A percentile compares a stretch with the other conserved stretches of the same genome.
Conservation (phyloP, 2,797 vertebrate species). For the Gypaetus barbatus region DNA sequence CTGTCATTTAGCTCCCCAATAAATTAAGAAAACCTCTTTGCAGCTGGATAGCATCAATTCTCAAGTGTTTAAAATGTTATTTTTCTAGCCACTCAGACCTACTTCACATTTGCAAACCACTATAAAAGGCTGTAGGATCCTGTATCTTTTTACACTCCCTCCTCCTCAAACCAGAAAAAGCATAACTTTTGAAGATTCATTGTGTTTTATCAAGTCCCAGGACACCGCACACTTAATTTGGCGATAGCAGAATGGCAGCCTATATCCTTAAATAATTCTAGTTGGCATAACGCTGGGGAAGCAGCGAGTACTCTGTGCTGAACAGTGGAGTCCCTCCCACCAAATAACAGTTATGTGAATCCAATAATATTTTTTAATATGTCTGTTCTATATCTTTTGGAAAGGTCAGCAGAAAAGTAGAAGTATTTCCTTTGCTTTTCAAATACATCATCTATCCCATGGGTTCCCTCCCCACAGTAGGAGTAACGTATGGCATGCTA, state of each 20-base stretch:
- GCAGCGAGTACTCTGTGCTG: background rate
- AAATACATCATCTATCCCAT: background rate
- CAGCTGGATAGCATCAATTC: background rate
- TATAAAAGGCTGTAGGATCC: background rate
- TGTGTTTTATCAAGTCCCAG: background rate
- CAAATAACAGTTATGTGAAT: accelerated
- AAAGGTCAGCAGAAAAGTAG: background rate
- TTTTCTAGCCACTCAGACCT: background rate
- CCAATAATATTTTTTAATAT: background rate
- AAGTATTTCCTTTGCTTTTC: background rate
- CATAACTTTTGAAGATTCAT: background rate
- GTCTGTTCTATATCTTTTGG: background rate
- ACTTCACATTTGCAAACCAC: background rate
- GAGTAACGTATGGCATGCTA: accelerated
- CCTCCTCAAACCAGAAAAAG: background rate
- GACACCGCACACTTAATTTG: background rate
- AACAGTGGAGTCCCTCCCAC: background rate
- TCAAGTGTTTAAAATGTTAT: background rate
- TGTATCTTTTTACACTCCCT: background rate
- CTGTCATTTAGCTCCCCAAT: background rate
- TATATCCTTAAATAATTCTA: background rate
- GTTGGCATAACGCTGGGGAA: accelerated
- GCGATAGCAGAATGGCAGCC: background rate
- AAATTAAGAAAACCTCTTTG: background rate
- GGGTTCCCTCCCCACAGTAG: background rate